phyloP scores from a whole-genome alignment of 2,113 vertebrate species.

The Taxidea taxus region DNA sequence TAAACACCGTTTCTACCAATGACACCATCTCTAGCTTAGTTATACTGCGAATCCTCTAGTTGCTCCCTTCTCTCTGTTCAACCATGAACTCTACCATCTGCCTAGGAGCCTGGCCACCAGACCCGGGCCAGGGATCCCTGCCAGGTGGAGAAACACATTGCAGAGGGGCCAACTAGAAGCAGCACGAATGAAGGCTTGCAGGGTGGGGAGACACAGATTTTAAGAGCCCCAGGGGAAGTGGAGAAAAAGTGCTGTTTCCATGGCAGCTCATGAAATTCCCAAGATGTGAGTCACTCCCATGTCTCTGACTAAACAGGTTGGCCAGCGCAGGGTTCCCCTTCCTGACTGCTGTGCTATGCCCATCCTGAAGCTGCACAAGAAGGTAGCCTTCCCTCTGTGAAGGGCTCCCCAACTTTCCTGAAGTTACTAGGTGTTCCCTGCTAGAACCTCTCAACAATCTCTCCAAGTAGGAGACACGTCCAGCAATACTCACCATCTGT shows the following conservation, averaged over 20 bases:
- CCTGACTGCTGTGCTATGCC: background rate
- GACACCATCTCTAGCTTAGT: background rate
- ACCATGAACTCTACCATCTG: background rate
- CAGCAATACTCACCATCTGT: background rate
- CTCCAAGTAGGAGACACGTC: background rate
- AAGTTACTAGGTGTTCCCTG: background rate
- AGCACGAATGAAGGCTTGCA: background rate
- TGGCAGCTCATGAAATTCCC: background rate
- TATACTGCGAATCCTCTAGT: background rate
- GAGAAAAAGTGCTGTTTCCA: conserved; percentile 48
- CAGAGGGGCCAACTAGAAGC: background rate
- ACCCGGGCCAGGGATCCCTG: background rate
- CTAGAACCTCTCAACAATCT: background rate
- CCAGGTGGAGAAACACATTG: background rate
- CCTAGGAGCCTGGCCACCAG: background rate
- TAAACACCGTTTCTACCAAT: background rate
- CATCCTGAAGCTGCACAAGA: background rate
- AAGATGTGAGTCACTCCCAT: conserved; percentile 15
- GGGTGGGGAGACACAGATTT: background rate
- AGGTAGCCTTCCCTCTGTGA: background rate
- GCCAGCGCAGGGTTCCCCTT: background rate
- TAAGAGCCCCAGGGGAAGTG: background rate
- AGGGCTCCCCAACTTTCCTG: background rate
- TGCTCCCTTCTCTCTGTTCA: background rate
- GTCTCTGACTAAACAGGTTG: background rate